Evolutionary conservation across 2,888 invertebrate species (phyloP).

Genomic region (Dolichomitus sp.): DNA sequence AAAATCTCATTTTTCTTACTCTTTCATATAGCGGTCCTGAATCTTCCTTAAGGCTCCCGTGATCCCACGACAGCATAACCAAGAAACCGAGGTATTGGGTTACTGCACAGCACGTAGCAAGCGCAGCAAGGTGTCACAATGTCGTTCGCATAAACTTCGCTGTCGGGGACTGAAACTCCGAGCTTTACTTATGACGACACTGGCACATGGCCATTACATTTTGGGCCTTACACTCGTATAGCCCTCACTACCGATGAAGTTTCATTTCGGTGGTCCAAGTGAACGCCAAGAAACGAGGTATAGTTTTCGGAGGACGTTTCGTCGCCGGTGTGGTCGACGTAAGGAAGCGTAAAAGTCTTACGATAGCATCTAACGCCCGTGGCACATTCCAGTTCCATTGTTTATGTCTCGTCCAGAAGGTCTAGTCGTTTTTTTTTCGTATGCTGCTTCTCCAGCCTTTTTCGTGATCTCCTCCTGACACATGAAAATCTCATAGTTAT

Average conservation of each 20-base stretch:
- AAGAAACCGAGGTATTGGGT: conserved; percentile 18
- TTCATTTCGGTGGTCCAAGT: conserved; percentile 38
- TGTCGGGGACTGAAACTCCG: conserved; percentile 21
- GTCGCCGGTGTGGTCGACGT: conserved; percentile 71
- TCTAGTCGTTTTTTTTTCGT: conserved; percentile 3
- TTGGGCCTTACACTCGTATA: conserved; percentile 5
- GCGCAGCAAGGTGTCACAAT: conserved; percentile 62
- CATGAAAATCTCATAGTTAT: conserved; percentile 32
- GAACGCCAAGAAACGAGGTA: background rate
- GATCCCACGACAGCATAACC: background rate
- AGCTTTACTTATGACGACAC: conserved; percentile 15
- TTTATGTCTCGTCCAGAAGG: conserved; percentile 73
- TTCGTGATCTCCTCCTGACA: conserved; percentile 28
- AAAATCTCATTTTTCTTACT: background rate
- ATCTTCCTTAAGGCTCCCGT: conserved; percentile 18
- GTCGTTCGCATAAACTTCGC: conserved; percentile 64
- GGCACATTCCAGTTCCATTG: conserved; percentile 76
- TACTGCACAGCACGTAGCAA: conserved; percentile 23
- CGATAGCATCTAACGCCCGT: conserved; percentile 71
- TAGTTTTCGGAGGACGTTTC: background rate
- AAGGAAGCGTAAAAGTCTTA: conserved; percentile 79
- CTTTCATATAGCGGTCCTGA: background rate
- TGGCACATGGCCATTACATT: background rate
- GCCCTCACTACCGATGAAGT: background rate
- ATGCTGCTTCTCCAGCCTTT: conserved; percentile 26